Evolutionary conservation across 2,888 invertebrate species (phyloP).

Genomic region (Xestia rhomboidea): DNA sequence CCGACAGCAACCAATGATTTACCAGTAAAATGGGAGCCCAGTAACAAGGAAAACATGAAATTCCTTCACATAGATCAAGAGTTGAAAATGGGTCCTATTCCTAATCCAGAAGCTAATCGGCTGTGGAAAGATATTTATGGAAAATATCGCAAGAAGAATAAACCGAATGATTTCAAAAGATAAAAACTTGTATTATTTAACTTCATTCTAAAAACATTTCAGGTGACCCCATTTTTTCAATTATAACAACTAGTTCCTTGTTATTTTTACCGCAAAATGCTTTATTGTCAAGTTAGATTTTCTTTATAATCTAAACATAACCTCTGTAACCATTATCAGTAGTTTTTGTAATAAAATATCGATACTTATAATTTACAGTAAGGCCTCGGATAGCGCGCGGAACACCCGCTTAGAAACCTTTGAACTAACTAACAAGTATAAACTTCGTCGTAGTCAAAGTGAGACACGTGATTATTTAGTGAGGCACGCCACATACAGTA

Average conservation of each 20-base stretch:
- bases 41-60: conserved; percentile 43
- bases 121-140: conserved; percentile 78
- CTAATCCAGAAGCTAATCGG: conserved; percentile 71
- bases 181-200: conserved; percentile 18
- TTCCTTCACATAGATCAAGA: conserved; percentile 77
- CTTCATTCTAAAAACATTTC: background rate
- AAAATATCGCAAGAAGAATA: conserved; percentile 67
- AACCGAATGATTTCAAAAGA: conserved; percentile 57
- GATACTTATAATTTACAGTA: conserved; percentile 24
- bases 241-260: background rate
- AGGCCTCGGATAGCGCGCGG: background rate
- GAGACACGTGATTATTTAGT: conserved; percentile 15
- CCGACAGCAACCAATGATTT: conserved; percentile 74
- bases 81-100: conserved; percentile 74
- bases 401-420: conserved; percentile 18
- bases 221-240: background rate
- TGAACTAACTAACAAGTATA: conserved; percentile 31
- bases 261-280: background rate
- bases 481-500: background rate
- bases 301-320: background rate
- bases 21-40: conserved; percentile 57
- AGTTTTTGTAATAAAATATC: conserved; percentile 19
- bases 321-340: conserved; percentile 22
- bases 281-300: background rate
- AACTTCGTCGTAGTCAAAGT: background rate